A percentile compares a stretch with the other conserved stretches of the same genome.
phyloP scores from a whole-genome alignment of 2,113 vertebrate species.

The Leptocoma aspasia region DNA sequence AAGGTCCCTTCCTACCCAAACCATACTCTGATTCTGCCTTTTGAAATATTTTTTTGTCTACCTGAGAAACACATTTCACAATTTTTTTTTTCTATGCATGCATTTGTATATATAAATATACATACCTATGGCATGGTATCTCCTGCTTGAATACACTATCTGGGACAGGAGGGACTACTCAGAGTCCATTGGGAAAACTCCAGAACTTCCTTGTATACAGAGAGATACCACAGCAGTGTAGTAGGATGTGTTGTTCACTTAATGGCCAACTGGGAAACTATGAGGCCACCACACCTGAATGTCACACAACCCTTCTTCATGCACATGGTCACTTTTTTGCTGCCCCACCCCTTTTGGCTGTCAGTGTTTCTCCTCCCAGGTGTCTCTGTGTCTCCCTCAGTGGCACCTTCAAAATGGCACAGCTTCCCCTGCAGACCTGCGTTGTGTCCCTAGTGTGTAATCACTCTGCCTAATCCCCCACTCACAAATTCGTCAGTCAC shows the following conservation, averaged over 20 bases:
- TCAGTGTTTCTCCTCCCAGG: neutral
- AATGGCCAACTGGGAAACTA: neutral
- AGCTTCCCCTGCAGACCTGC: neutral
- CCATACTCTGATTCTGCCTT: neutral
- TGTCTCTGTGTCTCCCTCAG: neutral
- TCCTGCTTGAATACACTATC: neutral
- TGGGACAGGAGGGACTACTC: neutral
- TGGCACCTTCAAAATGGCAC: neutral
- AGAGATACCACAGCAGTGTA: neutral
- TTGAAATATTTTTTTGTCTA: neutral
- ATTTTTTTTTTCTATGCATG: neutral
- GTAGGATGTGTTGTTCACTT: accelerated
- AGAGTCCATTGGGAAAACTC: neutral
- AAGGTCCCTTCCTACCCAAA: neutral
- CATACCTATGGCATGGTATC: neutral
- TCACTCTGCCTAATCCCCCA: neutral
- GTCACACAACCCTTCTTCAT: neutral
- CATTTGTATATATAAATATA: neutral
- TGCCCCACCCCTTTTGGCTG: neutral
- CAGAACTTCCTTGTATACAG: neutral
- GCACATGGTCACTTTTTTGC: neutral
- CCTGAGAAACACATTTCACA: neutral
- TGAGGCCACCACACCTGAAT: neutral
- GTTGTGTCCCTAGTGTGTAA: neutral
- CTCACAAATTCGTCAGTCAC: neutral